Evolutionary conservation across 2,113 vertebrate genomes (phyloP).

Genomic region (Bothrops jararaca): DNA sequence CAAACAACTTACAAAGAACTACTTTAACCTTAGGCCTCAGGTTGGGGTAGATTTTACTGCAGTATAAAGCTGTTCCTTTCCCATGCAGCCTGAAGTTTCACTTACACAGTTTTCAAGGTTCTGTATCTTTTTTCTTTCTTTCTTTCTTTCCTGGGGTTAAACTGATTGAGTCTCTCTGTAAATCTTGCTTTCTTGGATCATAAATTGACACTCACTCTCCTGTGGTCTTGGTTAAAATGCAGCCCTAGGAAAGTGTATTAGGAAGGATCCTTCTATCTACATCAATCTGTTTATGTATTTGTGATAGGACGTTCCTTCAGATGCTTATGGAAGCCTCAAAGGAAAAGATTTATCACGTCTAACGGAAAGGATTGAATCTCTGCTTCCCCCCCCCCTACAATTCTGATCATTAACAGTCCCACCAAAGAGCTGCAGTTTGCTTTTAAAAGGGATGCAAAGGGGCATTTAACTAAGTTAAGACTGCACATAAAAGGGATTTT

Average conservation of each 20-base stretch:
- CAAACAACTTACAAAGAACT: not conserved
- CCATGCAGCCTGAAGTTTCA: not conserved
- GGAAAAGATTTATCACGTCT: not conserved
- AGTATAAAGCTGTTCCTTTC: not conserved
- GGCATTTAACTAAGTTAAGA: not conserved
- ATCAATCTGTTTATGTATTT: not conserved
- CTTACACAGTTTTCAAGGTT: not conserved
- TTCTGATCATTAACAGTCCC: not conserved
- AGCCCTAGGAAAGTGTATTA: not conserved
- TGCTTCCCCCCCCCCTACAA: not conserved
- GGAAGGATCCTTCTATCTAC: not conserved
- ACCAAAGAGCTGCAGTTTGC: not conserved
- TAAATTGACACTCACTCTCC: not conserved
- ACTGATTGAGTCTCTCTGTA: not conserved
- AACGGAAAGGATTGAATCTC: not conserved
- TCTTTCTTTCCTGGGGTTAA: not conserved
- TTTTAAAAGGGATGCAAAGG: not conserved
- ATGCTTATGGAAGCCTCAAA: not conserved
- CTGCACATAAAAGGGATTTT: not conserved
- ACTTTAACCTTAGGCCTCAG: not conserved
- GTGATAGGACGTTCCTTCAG: not conserved
- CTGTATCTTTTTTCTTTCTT: not conserved
- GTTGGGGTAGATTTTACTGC: not conserved
- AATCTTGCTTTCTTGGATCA: not conserved
- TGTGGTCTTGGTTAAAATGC: not conserved